Evolutionary conservation across 2,888 invertebrate genomes (phyloP), one percentile per base, ranked within the genome.

Genomic region (Sarcophaga variegata): DNA sequence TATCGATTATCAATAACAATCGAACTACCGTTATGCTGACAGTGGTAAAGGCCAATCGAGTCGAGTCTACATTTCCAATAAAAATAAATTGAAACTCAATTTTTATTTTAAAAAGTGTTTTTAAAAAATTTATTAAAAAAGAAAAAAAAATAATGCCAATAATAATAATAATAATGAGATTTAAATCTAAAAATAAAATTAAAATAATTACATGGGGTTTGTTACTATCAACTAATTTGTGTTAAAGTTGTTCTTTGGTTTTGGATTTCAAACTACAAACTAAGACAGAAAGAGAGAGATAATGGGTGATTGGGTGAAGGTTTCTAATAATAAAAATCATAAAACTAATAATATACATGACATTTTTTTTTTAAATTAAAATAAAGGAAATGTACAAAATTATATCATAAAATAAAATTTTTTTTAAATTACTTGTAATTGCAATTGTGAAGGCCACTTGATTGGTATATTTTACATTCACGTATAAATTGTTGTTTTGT

Each of bases 241-340:
- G 81, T 87, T 81, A 83, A 84, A 81, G 86, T 63, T 81, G 74
- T 86, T 87, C 86, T 87, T 87, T 87, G 86, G 86, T 87, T 84
- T 87, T 81, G 84, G 84, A 81, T 87, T 87, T 81, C 86, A 82
- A 64, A 72, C 76, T 84, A 87, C 60, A 12, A 59, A 80, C 87
- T 85, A 84, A 81, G 17, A 71, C 67, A 80, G 14, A 17, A 22
- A 22, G n/a, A 71, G 59, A 63, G 11, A 81, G 25, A 75, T 14
- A 27, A 10, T 63, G 14, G 72, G 17, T 22, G 1, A 77, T 12
- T 0, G 8, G 37, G 12, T 37, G 8, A 22, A 45, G 10, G 8
- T 4, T 17, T 47, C 3, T 25, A 49, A 22, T 60, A 54, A 45
- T n/a, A 63, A 63, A 27, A 45, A 8, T 62, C 67, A 72, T 17